A percentile compares a stretch with the other conserved stretches of the same genome.
phyloP scores from a whole-genome alignment of 2,113 vertebrate species.

The Laticauda laticaudata region DNA sequence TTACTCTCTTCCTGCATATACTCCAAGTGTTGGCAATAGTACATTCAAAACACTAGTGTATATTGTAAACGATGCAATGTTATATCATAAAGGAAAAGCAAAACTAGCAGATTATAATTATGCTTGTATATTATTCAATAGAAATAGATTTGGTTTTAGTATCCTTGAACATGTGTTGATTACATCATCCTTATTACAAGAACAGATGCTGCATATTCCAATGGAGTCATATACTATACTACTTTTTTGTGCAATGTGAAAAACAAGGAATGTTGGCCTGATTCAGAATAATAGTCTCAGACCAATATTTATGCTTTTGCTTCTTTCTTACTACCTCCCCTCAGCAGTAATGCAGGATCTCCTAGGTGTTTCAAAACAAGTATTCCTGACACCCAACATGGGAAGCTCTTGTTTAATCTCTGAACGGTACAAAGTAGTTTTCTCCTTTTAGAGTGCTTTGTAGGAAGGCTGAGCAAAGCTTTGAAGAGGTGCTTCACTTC shows the following conservation, averaged over 20 bases:
- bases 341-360: background rate
- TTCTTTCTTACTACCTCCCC: background rate
- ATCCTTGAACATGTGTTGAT: background rate
- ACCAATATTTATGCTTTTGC: background rate
- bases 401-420: background rate
- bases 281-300: background rate
- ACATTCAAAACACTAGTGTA: background rate
- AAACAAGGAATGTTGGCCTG: background rate
- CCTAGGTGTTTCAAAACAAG: background rate
- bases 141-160: background rate
- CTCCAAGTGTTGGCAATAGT: background rate
- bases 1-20: background rate
- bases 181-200: background rate
- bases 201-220: background rate
- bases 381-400: background rate
- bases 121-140: background rate
- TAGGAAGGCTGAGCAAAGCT: background rate
- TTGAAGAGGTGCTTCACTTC: background rate
- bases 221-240: background rate
- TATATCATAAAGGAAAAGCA: background rate
- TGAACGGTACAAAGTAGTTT: background rate
- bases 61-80: background rate
- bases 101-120: background rate
- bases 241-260: background rate
- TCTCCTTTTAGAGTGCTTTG: background rate